A percentile compares a stretch with the other conserved stretches of the same genome.
Evolutionary conservation across 1,140 invertebrate species (phyloP).

Genomic region (Sitophilus oryzae): DNA sequence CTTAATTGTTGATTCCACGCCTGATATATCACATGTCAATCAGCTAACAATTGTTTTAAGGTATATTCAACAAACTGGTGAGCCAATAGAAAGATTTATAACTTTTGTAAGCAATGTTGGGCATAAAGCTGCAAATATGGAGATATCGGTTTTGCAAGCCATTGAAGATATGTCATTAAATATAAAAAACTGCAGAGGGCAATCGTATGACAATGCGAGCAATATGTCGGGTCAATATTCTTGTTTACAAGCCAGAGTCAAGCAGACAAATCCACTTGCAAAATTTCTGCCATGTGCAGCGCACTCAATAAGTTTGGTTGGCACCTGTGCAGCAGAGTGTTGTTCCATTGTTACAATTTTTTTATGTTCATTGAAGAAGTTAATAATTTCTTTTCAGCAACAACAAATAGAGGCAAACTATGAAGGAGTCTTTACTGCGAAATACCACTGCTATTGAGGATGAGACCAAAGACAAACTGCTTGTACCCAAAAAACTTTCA

Average conservation of each 20-base stretch:
- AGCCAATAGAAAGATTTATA: constrained; percentile 33
- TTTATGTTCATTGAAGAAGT: too few species aligned
- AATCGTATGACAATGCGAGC: too few species aligned
- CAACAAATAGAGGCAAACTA: too few species aligned
- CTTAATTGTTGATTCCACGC: constrained; percentile 43
- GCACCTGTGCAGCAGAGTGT: constrained; percentile 22
- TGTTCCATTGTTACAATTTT: too few species aligned
- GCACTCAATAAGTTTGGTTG: constrained; percentile 37
- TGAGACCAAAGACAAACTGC: too few species aligned
- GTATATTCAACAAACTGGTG: constrained; percentile 37
- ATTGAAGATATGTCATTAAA: constrained; percentile 37
- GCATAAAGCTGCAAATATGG: constrained; percentile 31
- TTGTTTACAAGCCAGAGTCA: constrained; percentile 34
- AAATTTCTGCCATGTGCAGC: constrained; percentile 33
- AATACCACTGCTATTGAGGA: too few species aligned
- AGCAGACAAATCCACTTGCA: constrained; percentile 23
- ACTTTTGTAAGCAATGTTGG: constrained; percentile 1
- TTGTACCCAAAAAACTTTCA: too few species aligned
- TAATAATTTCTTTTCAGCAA: too few species aligned
- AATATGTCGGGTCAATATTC: constrained; percentile 39
- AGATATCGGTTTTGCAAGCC: constrained; percentile 28
- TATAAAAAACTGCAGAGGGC: too few species aligned
- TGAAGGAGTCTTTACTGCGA: too few species aligned
- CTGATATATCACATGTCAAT: constrained; percentile 44
- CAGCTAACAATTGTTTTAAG: constrained; percentile 39